These are phyloP conservation scores for Scolopax bukidnonensis DNA, from an alignment of 2,797 vertebrate species.

Conservation along the genomic window DNA sequence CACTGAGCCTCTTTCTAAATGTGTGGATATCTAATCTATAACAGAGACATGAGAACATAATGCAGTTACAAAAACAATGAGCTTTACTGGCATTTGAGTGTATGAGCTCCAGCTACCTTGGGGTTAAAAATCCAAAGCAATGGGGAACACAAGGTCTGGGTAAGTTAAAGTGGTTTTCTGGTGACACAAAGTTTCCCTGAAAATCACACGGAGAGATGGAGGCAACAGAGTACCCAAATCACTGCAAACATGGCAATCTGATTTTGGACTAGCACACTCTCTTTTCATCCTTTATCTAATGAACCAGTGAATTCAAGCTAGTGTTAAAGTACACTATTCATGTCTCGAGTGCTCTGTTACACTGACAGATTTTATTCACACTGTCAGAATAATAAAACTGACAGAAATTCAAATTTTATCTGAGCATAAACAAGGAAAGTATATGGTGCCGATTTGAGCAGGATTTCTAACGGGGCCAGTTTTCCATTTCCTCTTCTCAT, in stretches of 20 bases:
- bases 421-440: background rate
- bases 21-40: background rate
- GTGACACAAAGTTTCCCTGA: background rate
- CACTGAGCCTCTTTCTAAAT: background rate
- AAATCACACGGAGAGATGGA: background rate
- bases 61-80: background rate
- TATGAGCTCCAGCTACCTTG: background rate
- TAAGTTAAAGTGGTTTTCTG: background rate
- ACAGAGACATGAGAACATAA: background rate
- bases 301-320: background rate
- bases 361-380: background rate
- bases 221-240: background rate
- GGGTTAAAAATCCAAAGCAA: background rate
- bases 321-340: background rate
- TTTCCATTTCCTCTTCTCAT: background rate
- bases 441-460: background rate
- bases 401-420: constrained; percentile 12
- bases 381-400: background rate
- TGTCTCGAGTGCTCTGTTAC: background rate
- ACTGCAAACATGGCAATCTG: background rate
- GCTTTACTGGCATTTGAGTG: background rate
- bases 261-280: background rate
- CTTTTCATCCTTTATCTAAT: background rate
- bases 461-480: background rate
- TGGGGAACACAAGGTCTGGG: background rate